phyloP scores from a whole-genome alignment of 1,140 invertebrate species.

The Halictus rubicundus region DNA sequence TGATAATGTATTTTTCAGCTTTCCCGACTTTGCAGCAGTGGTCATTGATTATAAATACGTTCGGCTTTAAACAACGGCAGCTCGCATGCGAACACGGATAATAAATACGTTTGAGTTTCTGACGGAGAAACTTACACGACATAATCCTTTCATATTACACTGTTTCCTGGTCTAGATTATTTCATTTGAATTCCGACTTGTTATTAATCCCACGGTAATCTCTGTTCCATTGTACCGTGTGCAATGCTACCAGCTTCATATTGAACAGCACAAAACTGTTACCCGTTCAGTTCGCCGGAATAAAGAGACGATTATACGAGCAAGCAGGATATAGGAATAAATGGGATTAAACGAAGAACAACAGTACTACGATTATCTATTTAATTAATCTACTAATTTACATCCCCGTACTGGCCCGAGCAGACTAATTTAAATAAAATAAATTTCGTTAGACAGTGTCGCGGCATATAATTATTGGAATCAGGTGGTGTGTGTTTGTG shows the following conservation, averaged over 20 bases:
- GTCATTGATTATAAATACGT: too few relatives aligned
- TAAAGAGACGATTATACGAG: background rate
- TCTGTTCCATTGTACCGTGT: background rate
- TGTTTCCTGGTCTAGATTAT: background rate
- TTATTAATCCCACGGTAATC: background rate
- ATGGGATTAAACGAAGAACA: constrained; percentile 18
- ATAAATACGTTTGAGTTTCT: too few relatives aligned
- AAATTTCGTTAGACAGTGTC: constrained; percentile 14
- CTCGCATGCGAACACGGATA: too few relatives aligned
- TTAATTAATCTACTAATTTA: constrained; percentile 21
- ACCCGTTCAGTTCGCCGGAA: background rate
- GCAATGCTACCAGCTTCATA: too few relatives aligned
- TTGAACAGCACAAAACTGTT: background rate
- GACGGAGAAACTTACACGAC: background rate
- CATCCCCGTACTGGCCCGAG: background rate
- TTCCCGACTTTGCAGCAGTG: too few relatives aligned
- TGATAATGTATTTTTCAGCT: too few relatives aligned
- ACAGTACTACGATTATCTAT: background rate
- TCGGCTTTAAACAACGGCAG: too few relatives aligned
- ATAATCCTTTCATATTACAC: background rate
- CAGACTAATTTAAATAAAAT: constrained; percentile 18
- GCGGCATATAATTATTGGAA: constrained; percentile 2
- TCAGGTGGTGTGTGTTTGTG: background rate
- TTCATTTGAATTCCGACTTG: background rate
- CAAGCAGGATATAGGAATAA: too few relatives aligned